phyloP scores from a whole-genome alignment of 2,797 vertebrate species.

The Chromobotia macracanthus region DNA sequence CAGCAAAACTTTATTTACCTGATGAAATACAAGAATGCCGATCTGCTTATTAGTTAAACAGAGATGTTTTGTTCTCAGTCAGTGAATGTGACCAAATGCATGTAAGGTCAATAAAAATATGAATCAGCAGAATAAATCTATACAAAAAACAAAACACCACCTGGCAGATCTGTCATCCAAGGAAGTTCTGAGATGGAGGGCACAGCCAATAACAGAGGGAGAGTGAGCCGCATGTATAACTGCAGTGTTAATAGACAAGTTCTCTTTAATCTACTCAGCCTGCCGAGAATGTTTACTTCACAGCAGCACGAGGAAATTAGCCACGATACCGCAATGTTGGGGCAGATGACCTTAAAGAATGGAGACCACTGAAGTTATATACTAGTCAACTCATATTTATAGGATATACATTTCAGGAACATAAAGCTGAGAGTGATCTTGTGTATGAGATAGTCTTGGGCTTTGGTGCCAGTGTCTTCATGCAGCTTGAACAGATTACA shows the following conservation, averaged over 20 bases:
- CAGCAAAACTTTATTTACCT: background rate
- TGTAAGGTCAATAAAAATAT: slow-evolving; percentile 53
- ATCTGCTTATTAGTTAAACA: slow-evolving; percentile 38
- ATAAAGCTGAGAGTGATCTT: background rate
- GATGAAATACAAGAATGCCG: background rate
- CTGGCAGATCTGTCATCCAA: slow-evolving; percentile 44
- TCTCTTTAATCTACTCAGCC: slow-evolving; percentile 29
- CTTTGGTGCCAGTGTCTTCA: background rate
- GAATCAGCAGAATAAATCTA: slow-evolving; percentile 46
- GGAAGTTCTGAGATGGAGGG: slow-evolving; percentile 46
- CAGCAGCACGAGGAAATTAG: slow-evolving; percentile 14
- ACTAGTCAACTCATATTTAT: slow-evolving; percentile 13
- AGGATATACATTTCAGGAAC: background rate
- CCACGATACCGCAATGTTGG: background rate
- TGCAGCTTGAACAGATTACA: background rate
- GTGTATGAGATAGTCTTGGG: too few relatives aligned
- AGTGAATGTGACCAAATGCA: slow-evolving; percentile 36
- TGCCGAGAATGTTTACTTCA: slow-evolving; percentile 10
- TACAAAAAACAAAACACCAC: slow-evolving; percentile 42
- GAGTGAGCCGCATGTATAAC: slow-evolving; percentile 32
- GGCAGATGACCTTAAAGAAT: slow-evolving; percentile 6
- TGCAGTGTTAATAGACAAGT: slow-evolving; percentile 36
- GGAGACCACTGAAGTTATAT: background rate
- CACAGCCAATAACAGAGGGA: slow-evolving; percentile 36
- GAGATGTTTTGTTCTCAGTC: slow-evolving; percentile 29